Evolutionary conservation across 2,797 vertebrate species (phyloP), one percentile per base, ranked within the genome.

Genomic region (Eulemur mongoz): DNA sequence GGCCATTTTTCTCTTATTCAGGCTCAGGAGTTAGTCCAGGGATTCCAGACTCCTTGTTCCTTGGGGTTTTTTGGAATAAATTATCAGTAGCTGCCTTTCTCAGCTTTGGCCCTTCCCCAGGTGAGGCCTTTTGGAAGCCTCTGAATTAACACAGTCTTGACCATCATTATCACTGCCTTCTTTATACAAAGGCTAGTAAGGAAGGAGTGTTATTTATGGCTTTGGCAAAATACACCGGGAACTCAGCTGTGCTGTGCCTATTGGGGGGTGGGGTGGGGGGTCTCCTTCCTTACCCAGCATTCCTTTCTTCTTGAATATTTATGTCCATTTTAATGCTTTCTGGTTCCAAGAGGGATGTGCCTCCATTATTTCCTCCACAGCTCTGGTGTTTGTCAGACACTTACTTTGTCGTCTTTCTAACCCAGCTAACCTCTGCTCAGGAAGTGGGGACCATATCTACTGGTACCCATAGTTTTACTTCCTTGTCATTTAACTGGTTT

Each of bases 61-160:
- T 65, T 96, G 81, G 83, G 63, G 83, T 94, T 96, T 95, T 92
- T 89, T 94, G 96, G 94, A 96, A 83, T 93, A 86, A 73, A 86
- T 95, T 83, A 93, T 97, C 85, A 97, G 82, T 88, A 95, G 73
- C 96, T 98, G 91, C 95, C 92, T 97, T 97, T 95, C 88, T 97
- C 79, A 91, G 73, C 92, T 96, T 90, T 92, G 81, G 72, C 88
- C 89, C 38, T 90, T 97, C 32, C 82, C 94, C 88, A 89, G 38
- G 84, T 92, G 70, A 98, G 95, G 94, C 84, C 96, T 92, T 92
- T 90, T 48, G 73, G 93, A 95, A 97, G 70, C 94, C 86, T 84
- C 96, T 80, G 48, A 95, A 69, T 95, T 82, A 83, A 76, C 52
- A 78, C 87, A 86, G 82, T 84, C 97, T 96, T 83, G 73, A 84